Evolutionary conservation across 2,797 vertebrate species (phyloP), one percentile per base, ranked within the genome.

Genomic region (Odontamblyopus lacepedii): DNA sequence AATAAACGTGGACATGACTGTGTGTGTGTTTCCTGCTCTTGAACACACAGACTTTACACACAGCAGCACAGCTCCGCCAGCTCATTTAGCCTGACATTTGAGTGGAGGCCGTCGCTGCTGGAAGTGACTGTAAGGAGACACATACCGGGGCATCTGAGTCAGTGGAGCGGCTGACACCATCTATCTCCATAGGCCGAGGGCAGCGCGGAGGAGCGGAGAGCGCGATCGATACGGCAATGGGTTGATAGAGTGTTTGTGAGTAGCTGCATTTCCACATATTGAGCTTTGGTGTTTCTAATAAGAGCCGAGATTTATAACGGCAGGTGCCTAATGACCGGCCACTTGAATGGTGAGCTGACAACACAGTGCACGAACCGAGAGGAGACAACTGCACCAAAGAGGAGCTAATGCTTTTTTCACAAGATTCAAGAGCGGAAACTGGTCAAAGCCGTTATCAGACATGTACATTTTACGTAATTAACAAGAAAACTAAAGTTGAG

Each of bases 1-100:
- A 38, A 35, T 38, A 38, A 38, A 38, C 9, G 35, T 38, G 7
- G 9, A 7, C 9, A 38, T 2, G 8, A 51, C 53, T 9, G n/a
- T 55, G 7, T 63, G 41, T 29, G n/a, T 56, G 3, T 11, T 26
- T 13, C 12, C 56, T 59, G 8, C 56, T 15, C 29, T 29, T 26
- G 55, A 57, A 69, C 76, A 70, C 71, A 78, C 69, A 84, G 85
- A 83, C 82, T 60, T 15, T 60, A 29, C 12, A 83, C 80, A 64
- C 72, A 63, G 73, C 2, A 15, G 65, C 87, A 89, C 88, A 90
- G 35, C 38, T 23, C 9, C 35, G 38, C 79, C 79, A 80, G 78
- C 88, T 91, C 89, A 87, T 91, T 90, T 85, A 80, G 78, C 79
- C 55, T 91, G 89, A 91, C 88, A 90, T 91, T 91, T 90, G 75